Evolutionary conservation across 2,797 vertebrate genomes (phyloP), one percentile per base, ranked within the genome.

Genomic region (Pseudochaenichthys georgianus): DNA sequence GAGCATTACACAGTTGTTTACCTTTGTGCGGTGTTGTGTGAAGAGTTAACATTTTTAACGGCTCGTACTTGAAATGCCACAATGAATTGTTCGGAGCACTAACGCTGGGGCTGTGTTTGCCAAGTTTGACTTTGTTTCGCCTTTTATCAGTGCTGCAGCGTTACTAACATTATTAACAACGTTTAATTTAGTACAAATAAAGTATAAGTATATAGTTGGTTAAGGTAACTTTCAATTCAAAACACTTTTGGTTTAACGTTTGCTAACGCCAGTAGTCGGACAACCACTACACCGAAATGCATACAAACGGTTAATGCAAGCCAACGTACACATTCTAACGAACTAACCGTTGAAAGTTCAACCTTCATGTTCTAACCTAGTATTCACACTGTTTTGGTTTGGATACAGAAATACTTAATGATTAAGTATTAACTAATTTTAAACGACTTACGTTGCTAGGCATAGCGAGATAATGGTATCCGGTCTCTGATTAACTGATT

Each of bases 11-110:
- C 73, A 75, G 74, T 81, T 73, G 34, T 75, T 69, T 13, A 28
- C 31, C 21, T 82, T 70, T 70, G 19, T 10, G 21, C 23, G 34
- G n/a, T 13, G 57, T 60, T 51, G 66, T 43, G 60, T 23, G 47
- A 3, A 0, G 43, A 31, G 54, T 61, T 28, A 19, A 66, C 47
- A 1, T 77, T 86, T 84, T 9, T 67, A 66, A 48, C 64, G 52
- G 62, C 53, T 84, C 74, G 64, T 43, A 57, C 31, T 89, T 78
- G 38, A 83, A 83, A 85, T 61, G 75, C 77, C 66, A 89, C 90
- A 91, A 89, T 91, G 90, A 92, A 82, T 77, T 55, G 87, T 84
- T 78, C 55, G 42, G 67, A 75, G 58, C 46, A 53, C 53, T 10
- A 31, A 79, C 57, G 70, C 11, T 62, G 28, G 47, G 16, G 53